Conservation (phyloP, 2,797 vertebrate genomes). For the Eulemur coronatus region DNA sequence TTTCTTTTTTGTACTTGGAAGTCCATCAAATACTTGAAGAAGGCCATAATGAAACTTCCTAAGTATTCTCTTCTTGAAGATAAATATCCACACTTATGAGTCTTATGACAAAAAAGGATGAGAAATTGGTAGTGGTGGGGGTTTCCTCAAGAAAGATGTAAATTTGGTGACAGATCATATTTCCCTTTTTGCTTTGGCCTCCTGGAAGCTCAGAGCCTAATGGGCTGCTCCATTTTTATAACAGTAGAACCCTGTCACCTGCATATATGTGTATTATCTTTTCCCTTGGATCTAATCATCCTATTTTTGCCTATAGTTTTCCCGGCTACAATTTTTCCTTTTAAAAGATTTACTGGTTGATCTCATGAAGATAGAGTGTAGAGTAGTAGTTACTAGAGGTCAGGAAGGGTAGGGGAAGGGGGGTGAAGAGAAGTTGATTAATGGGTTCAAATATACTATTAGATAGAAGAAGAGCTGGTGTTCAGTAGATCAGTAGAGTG, state of each 20-base stretch:
- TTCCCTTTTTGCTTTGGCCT: conserved; percentile 66
- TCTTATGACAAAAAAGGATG: conserved; percentile 61
- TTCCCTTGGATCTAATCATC: not conserved
- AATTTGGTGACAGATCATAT: conserved; percentile 26
- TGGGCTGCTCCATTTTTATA: not conserved
- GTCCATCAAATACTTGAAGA: conserved; percentile 74
- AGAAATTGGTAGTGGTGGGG: conserved; percentile 56
- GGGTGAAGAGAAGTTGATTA: not conserved
- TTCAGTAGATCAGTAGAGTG: not conserved
- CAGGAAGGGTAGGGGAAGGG: not conserved
- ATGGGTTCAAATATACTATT: not conserved
- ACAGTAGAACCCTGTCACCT: not conserved
- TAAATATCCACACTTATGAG: conserved; percentile 71
- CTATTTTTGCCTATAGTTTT: conserved; percentile 5
- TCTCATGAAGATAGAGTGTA: not conserved
- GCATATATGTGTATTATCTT: not conserved
- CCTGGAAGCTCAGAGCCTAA: conserved; percentile 57
- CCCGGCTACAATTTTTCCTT: not conserved
- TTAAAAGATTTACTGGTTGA: not conserved
- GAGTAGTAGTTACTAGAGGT: not conserved
- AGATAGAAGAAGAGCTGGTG: not conserved
- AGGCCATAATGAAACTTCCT: conserved; percentile 75
- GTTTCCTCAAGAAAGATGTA: conserved; percentile 57
- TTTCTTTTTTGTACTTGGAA: conserved; percentile 76
- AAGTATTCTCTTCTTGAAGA: conserved; percentile 73